Evolutionary conservation across 2,113 vertebrate genomes (phyloP).

Genomic region (Agapornis roseicollis): DNA sequence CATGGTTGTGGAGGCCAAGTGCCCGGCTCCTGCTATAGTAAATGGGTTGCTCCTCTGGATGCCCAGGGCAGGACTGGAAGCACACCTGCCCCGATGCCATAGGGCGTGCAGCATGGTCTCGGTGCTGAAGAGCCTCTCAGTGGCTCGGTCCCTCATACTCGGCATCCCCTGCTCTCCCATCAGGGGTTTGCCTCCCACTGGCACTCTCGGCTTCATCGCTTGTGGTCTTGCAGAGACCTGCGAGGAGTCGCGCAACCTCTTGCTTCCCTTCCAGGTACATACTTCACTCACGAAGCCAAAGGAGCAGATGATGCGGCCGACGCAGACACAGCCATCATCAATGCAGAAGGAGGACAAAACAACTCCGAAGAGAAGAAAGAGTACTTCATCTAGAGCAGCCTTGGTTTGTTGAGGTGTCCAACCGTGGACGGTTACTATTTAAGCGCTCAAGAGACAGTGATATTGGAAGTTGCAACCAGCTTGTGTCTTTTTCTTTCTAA

Average conservation of each 20-base stretch:
- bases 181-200: not conserved
- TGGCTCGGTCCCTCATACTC: not conserved
- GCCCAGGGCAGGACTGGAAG: not conserved
- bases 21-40: not conserved
- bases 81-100: not conserved
- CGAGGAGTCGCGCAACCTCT: conserved; percentile 25
- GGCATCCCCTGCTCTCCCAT: not conserved
- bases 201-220: not conserved
- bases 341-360: conserved; percentile 97
- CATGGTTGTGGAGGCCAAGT: accelerated
- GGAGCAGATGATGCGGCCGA: conserved; percentile 97
- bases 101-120: not conserved
- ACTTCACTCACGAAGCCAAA: conserved; percentile 99
- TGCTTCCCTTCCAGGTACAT: conserved; percentile 85
- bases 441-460: conserved; percentile 78
- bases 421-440: conserved; percentile 72
- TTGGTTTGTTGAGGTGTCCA: conserved; percentile 79
- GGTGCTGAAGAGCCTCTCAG: not conserved
- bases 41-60: not conserved
- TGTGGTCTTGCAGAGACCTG: not conserved
- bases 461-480: conserved; percentile 73
- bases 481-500: conserved; percentile 59
- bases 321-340: conserved; percentile 99
- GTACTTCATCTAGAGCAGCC: conserved; percentile 96
- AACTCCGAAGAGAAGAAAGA: conserved; percentile 99